Evolutionary conservation across 64 coral and sea anemone species (phyloP), one percentile per base, ranked within the genome.

Genomic region (Montipora foliosa): DNA sequence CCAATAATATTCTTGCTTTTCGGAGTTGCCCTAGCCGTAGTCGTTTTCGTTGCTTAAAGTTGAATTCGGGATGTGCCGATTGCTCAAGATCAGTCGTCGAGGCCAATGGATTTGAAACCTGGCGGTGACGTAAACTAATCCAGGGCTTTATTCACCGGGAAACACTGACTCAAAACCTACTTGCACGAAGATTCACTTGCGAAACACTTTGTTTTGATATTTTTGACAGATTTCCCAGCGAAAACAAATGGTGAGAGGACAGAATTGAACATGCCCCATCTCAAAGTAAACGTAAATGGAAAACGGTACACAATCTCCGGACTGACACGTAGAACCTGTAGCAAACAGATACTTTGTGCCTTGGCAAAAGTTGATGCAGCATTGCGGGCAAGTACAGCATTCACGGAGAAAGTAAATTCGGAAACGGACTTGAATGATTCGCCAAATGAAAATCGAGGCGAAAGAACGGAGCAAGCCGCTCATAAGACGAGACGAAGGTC

Each of bases 241-340:
- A 64, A 19, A 22, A 22, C 8, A 68, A 68, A 59, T 50, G 9
- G 20, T 16, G 19, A 86, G 8, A 67, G 5, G 8, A 45, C 15
- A 49, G 66, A 86, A 49, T 21, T 71, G 29, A 87, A 77, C 58
- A 97, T 97, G 96, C 96, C 96, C 14, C 88, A 79, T 75, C 25
- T 97, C 3, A 97, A 95, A 80, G 93, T 97, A 13, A 94, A 97
- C 60, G 50, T 97, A 3, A 94, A 97, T 69, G 96, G 96, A 1
- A 84, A 93, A 47, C 87, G 88, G 22, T 97, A 92, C 66, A 79
- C 91, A 17, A 84, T 97, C 49, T 97, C 96, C 44, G 96, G 96
- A 5, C 13, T 97, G 46, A 91, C 89, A 14, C 72, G 88, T 44
- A 37, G 20, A 4, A 79, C 93, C 10, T 94, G 91, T 51, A 97